Base-by-base conservation (phyloP, 2,113 vertebrate species). In the Sebastes fasciatus region DNA sequence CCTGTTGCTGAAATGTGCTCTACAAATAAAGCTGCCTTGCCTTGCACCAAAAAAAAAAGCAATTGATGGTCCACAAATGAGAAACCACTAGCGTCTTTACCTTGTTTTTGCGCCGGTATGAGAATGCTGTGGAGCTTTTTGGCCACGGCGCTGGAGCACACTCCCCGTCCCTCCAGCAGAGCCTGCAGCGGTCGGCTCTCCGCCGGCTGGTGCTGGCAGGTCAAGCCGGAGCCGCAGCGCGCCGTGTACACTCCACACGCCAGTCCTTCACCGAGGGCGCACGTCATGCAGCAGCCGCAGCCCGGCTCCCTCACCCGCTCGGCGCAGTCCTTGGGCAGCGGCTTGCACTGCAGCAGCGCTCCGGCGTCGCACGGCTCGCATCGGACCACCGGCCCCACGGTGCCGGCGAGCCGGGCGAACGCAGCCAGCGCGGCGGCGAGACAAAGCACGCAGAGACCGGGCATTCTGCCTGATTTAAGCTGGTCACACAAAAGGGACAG, bases 241-340 rank as follows among this genome's bases (percentile, higher is more conserved):
- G 97, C 97, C 3, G 96, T 99, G 95, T 99, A 99, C 85, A 99
- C 96, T 79, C 98, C 98, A 92, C 98, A 99, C 34, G 93, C 79
- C 70, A 95, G 94, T 60, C 97, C 97, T 55, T 91, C 90, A 1
- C 69, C 91, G 72, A 98, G 94, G 66, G 98, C 97, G 92, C 98
- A 99, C 64, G 97, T 97, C 94, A 96, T 79, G 94, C 98, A 99
- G 95, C 98, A 99, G 87, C 98, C 97, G 85, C 98, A 99, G 84
- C 97, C 97, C 0, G 98, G 97, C 92, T 99, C 98, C 65, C 96
- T 94, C 81, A 97, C 96, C 79, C 90, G 86, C 92, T 98, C 97
- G 7, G 93, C 60, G 91, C 98, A 99, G 74, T 95, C 95, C 51
- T 94, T 88, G 23, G 95, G 93, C 89, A 96, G 92, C 8, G 97